Base-by-base conservation (phyloP, 2,113 vertebrate genomes). In the Malurus elegans region DNA sequence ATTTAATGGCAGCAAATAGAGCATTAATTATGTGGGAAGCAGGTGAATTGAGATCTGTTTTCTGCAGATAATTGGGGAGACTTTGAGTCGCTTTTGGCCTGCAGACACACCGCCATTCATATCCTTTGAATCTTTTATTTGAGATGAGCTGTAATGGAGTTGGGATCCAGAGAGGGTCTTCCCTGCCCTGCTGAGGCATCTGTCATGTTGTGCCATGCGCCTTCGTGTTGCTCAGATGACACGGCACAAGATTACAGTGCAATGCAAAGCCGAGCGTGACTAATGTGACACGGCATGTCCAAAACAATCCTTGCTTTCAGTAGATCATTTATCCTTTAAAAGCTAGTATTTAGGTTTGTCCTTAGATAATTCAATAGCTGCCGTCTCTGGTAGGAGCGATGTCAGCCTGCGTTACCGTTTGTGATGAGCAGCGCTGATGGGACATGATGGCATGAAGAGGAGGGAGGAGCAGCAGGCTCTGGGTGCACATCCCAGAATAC, bases 361-460 rank as follows among this genome's bases (percentile, higher is more conserved):
- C 97, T 97, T 90, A 79, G 97, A 95, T 97, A 97, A 97, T 97
- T 97, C 94, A 96, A 93, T 95, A 94, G 96, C 91, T 96, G 67
- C 71, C 1, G 2, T 97, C 86, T 91, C 90, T 72, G 73, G 82
- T 66, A 93, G 90, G 80, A 74, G 67, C 10, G 81, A 93, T 96
- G 98, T 97, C 98, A 97, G 82, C 60, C 76, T 44, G 93, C 97
- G 96, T 98, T 98, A 96, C 79, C 71, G 80, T 89, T 96, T 88
- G 91, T 76, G 79, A 61, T 75, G 94, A 97, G 83, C 88, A 93
- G 94, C 1, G 19, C 54, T 65, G 95, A 96, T 93, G 91, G 95
- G 95, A 96, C 87, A 82, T 67, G 97, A 96, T 90, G 95, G 93
- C 92, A 91, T 92, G 93, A 91, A 94, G 95, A 95, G 9, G 38